A percentile compares a stretch with the other conserved stretches of the same genome.
These are phyloP conservation scores for Drosophila seclusa DNA, from an alignment of 2,888 invertebrate species.

Conservation along the genomic window DNA sequence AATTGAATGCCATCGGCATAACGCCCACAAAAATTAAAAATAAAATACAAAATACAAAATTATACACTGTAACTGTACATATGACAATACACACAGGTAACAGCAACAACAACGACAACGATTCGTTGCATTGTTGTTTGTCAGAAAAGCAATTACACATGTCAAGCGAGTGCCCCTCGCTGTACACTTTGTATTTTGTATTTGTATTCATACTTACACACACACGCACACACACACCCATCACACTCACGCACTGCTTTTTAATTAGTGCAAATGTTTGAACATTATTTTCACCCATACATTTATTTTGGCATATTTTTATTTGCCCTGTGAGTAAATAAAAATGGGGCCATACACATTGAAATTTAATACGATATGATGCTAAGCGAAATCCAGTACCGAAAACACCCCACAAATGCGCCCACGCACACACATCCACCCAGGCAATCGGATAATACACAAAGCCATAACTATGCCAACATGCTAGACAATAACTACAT, in stretches of 20 bases:
- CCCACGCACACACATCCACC: neutral
- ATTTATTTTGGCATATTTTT: conserved; percentile 51
- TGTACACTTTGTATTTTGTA: conserved; percentile 44
- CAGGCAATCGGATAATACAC: neutral
- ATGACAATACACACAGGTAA: conserved; percentile 33
- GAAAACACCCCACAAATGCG: neutral
- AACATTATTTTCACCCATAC: conserved; percentile 71
- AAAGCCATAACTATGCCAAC: conserved; percentile 25
- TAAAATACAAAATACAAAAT: conserved; percentile 24
- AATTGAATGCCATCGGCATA: conserved; percentile 53
- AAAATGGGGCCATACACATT: conserved; percentile 45
- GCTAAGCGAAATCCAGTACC: conserved; percentile 7
- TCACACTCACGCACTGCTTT: conserved; percentile 34
- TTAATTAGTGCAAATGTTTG: conserved; percentile 77
- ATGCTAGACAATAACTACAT: conserved; percentile 36
- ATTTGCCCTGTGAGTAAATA: conserved; percentile 65
- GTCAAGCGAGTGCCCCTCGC: conserved; percentile 49
- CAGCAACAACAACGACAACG: conserved; percentile 25
- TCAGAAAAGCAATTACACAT: conserved; percentile 74
- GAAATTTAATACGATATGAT: conserved; percentile 56
- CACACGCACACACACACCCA: conserved; percentile 1
- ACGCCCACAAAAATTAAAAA: conserved; percentile 52
- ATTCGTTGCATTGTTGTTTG: conserved; percentile 40
- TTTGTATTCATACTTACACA: conserved; percentile 35
- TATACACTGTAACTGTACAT: conserved; percentile 46